Evolutionary conservation across 2,888 invertebrate genomes (phyloP), one percentile per base, ranked within the genome.

Genomic region (Reticulitermes lucifugus): DNA sequence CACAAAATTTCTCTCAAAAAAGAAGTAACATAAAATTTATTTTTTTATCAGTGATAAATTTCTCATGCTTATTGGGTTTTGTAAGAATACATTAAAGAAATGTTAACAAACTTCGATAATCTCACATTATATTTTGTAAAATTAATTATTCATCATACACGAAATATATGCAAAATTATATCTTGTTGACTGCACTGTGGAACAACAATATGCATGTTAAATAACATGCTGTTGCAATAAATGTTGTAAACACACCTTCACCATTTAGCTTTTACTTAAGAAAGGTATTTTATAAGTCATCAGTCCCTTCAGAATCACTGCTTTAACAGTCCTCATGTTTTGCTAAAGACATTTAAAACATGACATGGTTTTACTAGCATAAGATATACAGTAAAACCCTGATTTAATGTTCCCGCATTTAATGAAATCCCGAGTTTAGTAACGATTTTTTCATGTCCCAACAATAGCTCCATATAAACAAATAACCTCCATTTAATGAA

Each of bases 341-440:
- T 25, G 65, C 65, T 65, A 65, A 65, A 65, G n/a, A 65, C 25
- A 65, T 14, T 65, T 65, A 65, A 65, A 65, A 65, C 25, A 65
- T 65, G 65, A 65, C 65, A n/a, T 4, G 35, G 12, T 12, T 65
- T n/a, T n/a, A 65, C 65, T 65, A 65, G 6, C 65, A 65, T 18
- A 60, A 60, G 60, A 60, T 60, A 60, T 60, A 25, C 25, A 25
- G 25, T 25, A 25, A 25, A 25, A 25, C 25, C 25, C 25, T 25
- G 25, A 25, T 25, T 25, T 25, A 25, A 25, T 25, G 25, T 25
- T 25, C 25, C 25, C 25, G 25, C 25, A 25, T 25, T 25, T 25
- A 25, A 25, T 25, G 25, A 25, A 25, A 25, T 25, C 25, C 25
- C 25, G 25, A 25, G 25, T 25, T 25, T 25, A 25, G 25, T 25